Conservation (phyloP, 2,113 vertebrate species). For the Psammodynastes pulverulentus region DNA sequence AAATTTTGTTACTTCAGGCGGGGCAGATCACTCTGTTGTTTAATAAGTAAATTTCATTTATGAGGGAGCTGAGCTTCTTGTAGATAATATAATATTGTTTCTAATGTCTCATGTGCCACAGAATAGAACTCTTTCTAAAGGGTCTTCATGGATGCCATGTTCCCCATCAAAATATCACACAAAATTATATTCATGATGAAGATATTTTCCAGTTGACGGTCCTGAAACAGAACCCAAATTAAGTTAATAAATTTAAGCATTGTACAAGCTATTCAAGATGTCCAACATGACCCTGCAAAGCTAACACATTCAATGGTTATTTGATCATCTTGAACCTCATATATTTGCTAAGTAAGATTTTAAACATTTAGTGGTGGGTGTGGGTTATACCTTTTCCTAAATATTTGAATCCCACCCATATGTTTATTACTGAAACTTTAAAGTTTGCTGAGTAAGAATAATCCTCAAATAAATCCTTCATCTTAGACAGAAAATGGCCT, state of each 20-base stretch:
- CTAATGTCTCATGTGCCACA: background rate
- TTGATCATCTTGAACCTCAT: background rate
- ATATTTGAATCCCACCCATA: background rate
- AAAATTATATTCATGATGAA: background rate
- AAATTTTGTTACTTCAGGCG: slow-evolving; percentile 17
- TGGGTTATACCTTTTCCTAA: background rate
- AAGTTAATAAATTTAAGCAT: background rate
- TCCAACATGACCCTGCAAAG: background rate
- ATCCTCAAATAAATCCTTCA: background rate
- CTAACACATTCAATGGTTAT: background rate
- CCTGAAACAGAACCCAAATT: background rate
- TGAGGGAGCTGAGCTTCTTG: background rate
- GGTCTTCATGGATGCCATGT: background rate
- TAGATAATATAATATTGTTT: slow-evolving; percentile 1
- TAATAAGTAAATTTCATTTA: slow-evolving; percentile 14
- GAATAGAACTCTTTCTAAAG: background rate
- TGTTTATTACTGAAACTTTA: background rate
- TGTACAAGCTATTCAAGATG: background rate
- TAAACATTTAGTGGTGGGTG: background rate
- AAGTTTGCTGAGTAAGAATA: background rate
- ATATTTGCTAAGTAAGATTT: background rate
- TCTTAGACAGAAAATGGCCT: background rate
- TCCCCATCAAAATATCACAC: background rate
- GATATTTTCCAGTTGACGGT: background rate
- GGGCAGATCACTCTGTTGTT: slow-evolving; percentile 25